A percentile compares a stretch with the other conserved stretches of the same genome.
These are phyloP conservation scores for Budorcas taxicolor DNA, from an alignment of 2,113 vertebrate genomes.

Conservation along the genomic window DNA sequence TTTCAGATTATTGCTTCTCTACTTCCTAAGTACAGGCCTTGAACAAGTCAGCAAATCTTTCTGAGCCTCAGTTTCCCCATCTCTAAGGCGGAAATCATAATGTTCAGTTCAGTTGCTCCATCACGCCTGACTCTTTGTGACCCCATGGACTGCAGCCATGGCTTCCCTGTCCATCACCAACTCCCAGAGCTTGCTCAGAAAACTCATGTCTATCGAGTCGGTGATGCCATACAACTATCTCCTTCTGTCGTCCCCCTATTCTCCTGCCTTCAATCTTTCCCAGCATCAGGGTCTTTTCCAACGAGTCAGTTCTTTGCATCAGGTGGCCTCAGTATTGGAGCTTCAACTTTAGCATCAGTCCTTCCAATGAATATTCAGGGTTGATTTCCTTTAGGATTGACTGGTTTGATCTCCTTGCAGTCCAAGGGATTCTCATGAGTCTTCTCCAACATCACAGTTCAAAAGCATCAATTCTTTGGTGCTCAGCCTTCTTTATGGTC, in stretches of 20 bases:
- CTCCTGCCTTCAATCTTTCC: neutral
- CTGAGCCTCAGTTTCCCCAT: neutral
- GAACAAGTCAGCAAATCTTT: neutral
- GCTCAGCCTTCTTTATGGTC: neutral
- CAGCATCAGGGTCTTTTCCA: neutral
- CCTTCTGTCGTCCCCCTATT: neutral
- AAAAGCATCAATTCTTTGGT: neutral
- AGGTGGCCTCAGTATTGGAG: neutral
- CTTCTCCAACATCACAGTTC: neutral
- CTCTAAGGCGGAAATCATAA: neutral
- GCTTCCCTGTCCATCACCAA: neutral
- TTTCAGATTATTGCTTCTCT: neutral
- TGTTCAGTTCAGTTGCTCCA: neutral
- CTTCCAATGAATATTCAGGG: neutral
- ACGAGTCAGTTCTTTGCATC: neutral
- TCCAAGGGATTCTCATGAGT: neutral
- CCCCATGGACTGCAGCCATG: neutral
- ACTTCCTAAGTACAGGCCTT: neutral
- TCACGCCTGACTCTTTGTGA: neutral
- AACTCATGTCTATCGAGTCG: neutral
- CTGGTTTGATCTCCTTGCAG: neutral
- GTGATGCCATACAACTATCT: neutral
- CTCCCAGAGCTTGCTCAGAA: neutral
- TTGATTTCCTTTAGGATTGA: neutral
- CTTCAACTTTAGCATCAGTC: neutral